Percentiles rank a stretch among this genome's conserved stretches.
Evolutionary conservation across 2,888 invertebrate genomes (phyloP).

Genomic region (Synergus itoensis): DNA sequence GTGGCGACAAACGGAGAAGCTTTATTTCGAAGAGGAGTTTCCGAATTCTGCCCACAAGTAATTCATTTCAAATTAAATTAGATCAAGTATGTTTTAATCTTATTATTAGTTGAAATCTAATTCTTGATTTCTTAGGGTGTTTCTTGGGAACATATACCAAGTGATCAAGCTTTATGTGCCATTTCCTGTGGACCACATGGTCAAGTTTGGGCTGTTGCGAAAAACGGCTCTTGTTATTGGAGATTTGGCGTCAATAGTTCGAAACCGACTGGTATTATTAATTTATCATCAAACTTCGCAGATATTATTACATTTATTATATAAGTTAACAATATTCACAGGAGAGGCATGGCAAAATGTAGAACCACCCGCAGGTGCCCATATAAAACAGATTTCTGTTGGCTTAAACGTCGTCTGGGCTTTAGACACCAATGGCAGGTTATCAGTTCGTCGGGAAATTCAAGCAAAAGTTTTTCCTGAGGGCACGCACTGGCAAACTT

Average conservation of each 20-base stretch:
- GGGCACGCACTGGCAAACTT: constrained; percentile 91
- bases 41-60: constrained; percentile 86
- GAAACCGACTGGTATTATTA: constrained; percentile 81
- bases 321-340: not conserved
- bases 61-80: constrained; percentile 59
- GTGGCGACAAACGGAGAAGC: constrained; percentile 93
- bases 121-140: constrained; percentile 80
- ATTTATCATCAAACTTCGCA: not conserved
- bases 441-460: constrained; percentile 90
- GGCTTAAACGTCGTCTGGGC: constrained; percentile 89
- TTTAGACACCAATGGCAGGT: constrained; percentile 84
- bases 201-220: constrained; percentile 91
- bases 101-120: not conserved
- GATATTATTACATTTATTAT: too few relatives aligned
- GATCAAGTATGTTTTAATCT: too few relatives aligned
- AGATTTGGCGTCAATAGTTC: constrained; percentile 86
- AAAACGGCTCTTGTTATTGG: constrained; percentile 91
- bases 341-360: constrained; percentile 89
- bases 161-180: constrained; percentile 88
- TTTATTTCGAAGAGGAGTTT: constrained; percentile 89
- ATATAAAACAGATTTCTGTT: constrained; percentile 87
- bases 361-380: constrained; percentile 84
- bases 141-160: constrained; percentile 89
- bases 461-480: constrained; percentile 85
- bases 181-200: constrained; percentile 86